Percentiles rank a stretch among this genome's conserved stretches.
Conservation (phyloP, 2,113 vertebrate species). For the Planiliza haematocheilus region DNA sequence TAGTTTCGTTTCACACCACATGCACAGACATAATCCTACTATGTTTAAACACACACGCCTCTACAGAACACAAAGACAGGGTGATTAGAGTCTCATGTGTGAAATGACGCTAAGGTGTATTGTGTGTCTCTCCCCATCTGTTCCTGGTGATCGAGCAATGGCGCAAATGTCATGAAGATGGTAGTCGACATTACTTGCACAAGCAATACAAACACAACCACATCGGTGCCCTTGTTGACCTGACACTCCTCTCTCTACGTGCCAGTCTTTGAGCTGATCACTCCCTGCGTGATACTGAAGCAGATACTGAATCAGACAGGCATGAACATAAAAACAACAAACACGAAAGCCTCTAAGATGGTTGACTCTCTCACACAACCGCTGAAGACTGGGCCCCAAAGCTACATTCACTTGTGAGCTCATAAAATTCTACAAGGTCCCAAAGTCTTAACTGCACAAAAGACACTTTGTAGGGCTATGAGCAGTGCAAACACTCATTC, state of each 20-base stretch:
- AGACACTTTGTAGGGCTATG: constrained; percentile 43
- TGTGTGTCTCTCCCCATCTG: constrained; percentile 60
- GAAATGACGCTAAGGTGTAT: constrained; percentile 57
- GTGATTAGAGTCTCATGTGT: constrained; percentile 53
- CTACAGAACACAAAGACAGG: constrained; percentile 57
- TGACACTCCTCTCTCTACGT: constrained; percentile 1
- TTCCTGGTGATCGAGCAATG: constrained; percentile 38
- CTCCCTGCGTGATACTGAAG: no score
- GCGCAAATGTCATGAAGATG: constrained; percentile 1
- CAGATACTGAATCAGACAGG: constrained; percentile 38
- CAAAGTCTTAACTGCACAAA: constrained; percentile 47
- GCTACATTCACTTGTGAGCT: constrained; percentile 39
- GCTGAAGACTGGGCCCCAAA: constrained; percentile 17
- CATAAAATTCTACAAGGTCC: constrained; percentile 30
- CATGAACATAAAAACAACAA: constrained; percentile 41
- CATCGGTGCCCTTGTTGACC: background rate
- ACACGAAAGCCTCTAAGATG: constrained; percentile 26
- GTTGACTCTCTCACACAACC: constrained; percentile 16
- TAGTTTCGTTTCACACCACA: constrained; percentile 28
- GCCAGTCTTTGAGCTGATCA: constrained; percentile 42
- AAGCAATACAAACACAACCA: constrained; percentile 20
- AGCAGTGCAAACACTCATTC: background rate
- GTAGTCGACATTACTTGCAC: constrained; percentile 14
- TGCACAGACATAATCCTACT: constrained; percentile 30
- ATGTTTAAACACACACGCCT: constrained; percentile 37